Conservation (phyloP, 2,797 vertebrate genomes). For the Pogoniulus pusillus region DNA sequence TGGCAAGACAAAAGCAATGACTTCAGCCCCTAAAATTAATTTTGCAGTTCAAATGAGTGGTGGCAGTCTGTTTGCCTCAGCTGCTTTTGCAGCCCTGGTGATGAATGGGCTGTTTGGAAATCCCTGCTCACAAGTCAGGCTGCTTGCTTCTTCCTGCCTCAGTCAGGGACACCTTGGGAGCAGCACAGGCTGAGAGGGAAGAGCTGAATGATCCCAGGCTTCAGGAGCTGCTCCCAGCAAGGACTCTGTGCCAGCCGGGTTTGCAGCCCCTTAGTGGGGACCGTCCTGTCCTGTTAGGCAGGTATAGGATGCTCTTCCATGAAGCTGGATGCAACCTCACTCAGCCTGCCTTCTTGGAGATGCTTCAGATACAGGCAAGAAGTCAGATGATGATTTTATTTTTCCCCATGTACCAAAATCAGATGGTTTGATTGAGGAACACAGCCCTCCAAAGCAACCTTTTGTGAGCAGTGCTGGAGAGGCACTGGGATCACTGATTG, state of each 20-base stretch:
- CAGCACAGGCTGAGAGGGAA: not conserved
- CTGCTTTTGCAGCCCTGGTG: not conserved
- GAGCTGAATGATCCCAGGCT: not conserved
- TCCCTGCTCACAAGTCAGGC: not conserved
- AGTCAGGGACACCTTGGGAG: fast-evolving
- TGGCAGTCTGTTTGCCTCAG: not conserved
- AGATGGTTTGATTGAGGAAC: not conserved
- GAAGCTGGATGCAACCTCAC: not conserved
- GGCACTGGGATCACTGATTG: not conserved
- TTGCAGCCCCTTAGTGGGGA: not conserved
- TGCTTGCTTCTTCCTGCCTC: not conserved
- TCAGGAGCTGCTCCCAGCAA: not conserved
- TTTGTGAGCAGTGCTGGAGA: not conserved
- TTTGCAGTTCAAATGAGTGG: not conserved
- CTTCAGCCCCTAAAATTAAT: not conserved
- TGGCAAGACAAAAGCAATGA: not conserved
- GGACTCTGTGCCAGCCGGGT: not conserved
- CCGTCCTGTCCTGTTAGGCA: not conserved
- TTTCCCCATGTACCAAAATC: not conserved
- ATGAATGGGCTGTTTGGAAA: not conserved
- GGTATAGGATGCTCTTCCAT: not conserved
- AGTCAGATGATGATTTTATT: not conserved
- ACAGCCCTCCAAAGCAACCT: not conserved
- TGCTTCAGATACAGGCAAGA: not conserved
- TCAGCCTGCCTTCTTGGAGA: not conserved